Evolutionary conservation across 1,140 invertebrate species (phyloP), one percentile per base, ranked within the genome.

Genomic region (Pinna nobilis): DNA sequence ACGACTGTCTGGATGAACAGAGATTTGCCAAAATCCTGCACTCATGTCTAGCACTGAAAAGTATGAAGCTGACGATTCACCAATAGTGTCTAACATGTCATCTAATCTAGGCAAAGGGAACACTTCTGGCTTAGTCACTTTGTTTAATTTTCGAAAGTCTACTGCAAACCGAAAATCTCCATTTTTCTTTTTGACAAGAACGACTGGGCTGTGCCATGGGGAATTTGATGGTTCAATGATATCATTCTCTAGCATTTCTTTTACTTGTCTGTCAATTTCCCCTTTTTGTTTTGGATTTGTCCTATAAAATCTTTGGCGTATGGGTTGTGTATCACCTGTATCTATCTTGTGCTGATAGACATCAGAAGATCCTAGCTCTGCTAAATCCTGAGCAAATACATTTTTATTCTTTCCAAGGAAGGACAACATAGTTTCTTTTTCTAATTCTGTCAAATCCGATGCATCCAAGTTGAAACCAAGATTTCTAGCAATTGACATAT

Each of bases 91-190:
- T 33, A 77, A 50, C 1, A 71, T 74, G 63, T 77, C 70, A 15
- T 79, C 63, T 23, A 73, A 32, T 2, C 61, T 13, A 51, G 65
- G 59, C 0, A 74, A n/a, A n/a, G 60, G 69, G 28, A 41, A 78
- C 44, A 37, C 41, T 15, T 35, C 35, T 37, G 47, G 64, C 53
- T 44, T 61, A 6, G 89, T 91, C 6, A 83, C 28, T 0, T 77
- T 49, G 50, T 53, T 53, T 18, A 53, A 25, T 20, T 15, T 23
- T 4, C 50, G 15, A 23, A n/a, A 53, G 25, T 53, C 50, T n/a
- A 15, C 15, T 18, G 50, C 50, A 53, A 53, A 53, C 18, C 50
- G 15, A 20, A 13, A 20, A 11, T 53, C 15, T n/a, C 25, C 39
- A 44, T 44, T 53, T 59, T 59, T 53, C 30, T 32, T 59, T 59